Percentiles rank a stretch among this genome's conserved stretches.
Conservation (phyloP, 2,797 vertebrate species). For the Anas bahamensis region DNA sequence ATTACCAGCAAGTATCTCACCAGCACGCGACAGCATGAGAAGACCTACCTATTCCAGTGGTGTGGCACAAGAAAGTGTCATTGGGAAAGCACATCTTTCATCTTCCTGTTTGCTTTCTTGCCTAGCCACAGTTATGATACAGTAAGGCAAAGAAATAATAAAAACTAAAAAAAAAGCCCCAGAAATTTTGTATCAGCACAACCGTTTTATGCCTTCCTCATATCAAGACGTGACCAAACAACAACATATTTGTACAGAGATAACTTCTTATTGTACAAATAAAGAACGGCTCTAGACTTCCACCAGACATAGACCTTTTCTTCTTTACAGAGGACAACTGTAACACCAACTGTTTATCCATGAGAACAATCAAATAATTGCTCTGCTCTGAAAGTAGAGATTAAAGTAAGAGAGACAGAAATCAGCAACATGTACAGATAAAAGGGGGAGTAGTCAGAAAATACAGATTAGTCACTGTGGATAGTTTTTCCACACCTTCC, state of each 20-base stretch:
- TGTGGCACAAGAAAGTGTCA: too few species aligned
- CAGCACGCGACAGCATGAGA: fast-evolving
- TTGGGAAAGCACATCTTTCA: background rate
- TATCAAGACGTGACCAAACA: background rate
- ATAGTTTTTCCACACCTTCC: background rate
- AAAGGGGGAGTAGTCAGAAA: background rate
- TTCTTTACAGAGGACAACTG: background rate
- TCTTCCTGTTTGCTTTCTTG: background rate
- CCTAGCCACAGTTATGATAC: background rate
- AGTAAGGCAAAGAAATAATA: background rate
- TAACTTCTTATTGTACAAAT: background rate
- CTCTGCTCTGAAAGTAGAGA: background rate
- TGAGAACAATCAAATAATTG: background rate
- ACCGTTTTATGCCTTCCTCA: background rate
- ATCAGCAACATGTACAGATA: background rate
- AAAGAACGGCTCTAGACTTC: background rate
- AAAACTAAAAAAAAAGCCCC: background rate
- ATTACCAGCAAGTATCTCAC: background rate
- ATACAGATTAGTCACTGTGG: background rate
- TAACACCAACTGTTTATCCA: background rate
- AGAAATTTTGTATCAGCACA: background rate
- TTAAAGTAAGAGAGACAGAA: background rate
- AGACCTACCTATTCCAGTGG: background rate
- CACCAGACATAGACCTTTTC: background rate
- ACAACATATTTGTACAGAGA: background rate